Evolutionary conservation across 35 echinoderm and acorn worm species (phyloP), one percentile per base, ranked within the genome.

Genomic region (Ophiothrix spiculata): DNA sequence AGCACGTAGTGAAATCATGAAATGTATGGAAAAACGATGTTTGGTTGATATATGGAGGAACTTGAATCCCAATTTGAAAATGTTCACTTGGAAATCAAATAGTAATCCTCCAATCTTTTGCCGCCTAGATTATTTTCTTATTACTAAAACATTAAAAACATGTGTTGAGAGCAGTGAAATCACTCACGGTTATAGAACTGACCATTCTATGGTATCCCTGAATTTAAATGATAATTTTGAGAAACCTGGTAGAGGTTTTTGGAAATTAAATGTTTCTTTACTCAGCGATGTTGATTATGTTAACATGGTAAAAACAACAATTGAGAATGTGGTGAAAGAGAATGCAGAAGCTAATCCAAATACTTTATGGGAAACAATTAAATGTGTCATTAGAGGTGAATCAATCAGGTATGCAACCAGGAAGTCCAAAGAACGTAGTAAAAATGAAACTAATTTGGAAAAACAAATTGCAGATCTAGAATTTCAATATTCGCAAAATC

Each of bases 171-270:
- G 17, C 0, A 35, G 36, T 23, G 78, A 79, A 8, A 79, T 79
- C 41, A 37, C 29, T 79, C 77, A 36, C 29, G 77, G 77, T 79
- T 79, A 79, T 79, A 79, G 41, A 79, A 35, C 34, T 39, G 77
- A 80, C 25, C 77, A 79, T 38, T 79, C 77, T 79, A 79, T 79
- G 77, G 35, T 80, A 28, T 39, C 35, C 42, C 42, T 80, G 36
- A n/a, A 1, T 35, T 39, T 80, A 11, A 36, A 36, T 28, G 42
- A 38, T 40, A 33, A n/a, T 75, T 36, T 39, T 38, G 42, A 38
- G 19, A 80, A 80, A 38, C 38, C 36, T 36, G 78, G 78, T 29
- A 80, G 60, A 74, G 42, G 29, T 85, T 85, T 85, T 75, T 85
- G 83, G 83, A 85, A 85, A 64, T 63, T 76, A 21, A 85, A 85